Conservation (phyloP, 2,888 invertebrate species). For the Andrena fulva region DNA sequence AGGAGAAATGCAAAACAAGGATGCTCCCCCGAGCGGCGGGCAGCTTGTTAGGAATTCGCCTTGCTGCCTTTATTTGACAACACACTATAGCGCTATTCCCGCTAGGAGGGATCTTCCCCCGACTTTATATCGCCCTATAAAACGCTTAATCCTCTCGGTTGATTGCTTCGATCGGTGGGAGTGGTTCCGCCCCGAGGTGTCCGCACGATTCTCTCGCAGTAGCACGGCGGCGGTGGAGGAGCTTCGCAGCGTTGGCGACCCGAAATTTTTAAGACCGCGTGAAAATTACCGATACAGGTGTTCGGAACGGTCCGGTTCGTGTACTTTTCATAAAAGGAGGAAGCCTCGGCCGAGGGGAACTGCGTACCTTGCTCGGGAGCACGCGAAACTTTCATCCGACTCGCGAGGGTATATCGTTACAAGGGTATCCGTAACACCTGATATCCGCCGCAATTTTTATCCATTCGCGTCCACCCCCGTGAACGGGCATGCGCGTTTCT, state of each 20-base stretch:
- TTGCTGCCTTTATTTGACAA: slow-evolving; percentile 7
- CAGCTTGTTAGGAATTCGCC: slow-evolving; percentile 37
- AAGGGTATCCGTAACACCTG: slow-evolving; percentile 53
- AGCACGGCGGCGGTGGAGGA: neutral
- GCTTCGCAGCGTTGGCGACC: neutral
- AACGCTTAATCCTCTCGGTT: neutral
- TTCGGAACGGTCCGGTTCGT: neutral
- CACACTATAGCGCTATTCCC: slow-evolving; percentile 7
- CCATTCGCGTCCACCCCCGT: slow-evolving; percentile 23
- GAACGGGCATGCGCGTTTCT: slow-evolving; percentile 25
- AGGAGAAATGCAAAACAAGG: slow-evolving; percentile 43
- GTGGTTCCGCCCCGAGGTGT: neutral
- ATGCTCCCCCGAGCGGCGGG: slow-evolving; percentile 25
- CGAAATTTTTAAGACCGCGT: slow-evolving; percentile 1
- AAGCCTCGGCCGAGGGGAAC: neutral
- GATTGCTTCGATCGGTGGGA: neutral
- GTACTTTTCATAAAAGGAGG: slow-evolving; percentile 6
- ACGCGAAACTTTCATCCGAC: slow-evolving; percentile 23
- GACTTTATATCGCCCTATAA: neutral
- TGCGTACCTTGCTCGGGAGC: neutral
- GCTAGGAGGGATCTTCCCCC: neutral
- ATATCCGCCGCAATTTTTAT: slow-evolving; percentile 57
- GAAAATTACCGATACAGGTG: slow-evolving; percentile 15
- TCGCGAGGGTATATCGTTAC: slow-evolving; percentile 51
- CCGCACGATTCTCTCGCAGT: neutral